Percentiles rank a stretch among this genome's conserved stretches.
Conservation (phyloP, 2,888 invertebrate genomes). For the Sminthurinus aureus region DNA sequence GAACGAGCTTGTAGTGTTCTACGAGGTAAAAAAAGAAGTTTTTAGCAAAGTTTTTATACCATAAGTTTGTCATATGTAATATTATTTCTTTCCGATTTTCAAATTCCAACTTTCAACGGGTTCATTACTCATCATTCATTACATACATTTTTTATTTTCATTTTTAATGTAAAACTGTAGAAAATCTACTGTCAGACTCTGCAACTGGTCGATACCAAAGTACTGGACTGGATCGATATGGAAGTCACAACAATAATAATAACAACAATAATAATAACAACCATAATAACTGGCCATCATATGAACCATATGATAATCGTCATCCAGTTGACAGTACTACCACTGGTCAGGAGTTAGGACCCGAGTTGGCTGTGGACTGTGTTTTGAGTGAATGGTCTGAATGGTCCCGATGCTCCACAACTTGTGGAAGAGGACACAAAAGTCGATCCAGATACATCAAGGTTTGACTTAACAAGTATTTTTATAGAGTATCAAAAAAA, state of each 20-base stretch:
- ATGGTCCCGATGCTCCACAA: constrained; percentile 64
- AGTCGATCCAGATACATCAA: constrained; percentile 58
- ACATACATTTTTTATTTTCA: no score
- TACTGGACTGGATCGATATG: not conserved
- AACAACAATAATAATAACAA: not conserved
- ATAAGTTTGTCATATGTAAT: not conserved
- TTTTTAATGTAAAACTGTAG: not conserved
- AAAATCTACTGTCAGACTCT: constrained; percentile 8
- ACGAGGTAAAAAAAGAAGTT: constrained; percentile 65
- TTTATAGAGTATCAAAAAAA: no score
- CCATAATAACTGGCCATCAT: constrained; percentile 22
- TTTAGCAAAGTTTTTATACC: no score
- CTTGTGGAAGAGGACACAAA: constrained; percentile 63
- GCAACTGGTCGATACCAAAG: not conserved
- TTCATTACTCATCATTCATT: no score
- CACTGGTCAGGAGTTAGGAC: constrained; percentile 36
- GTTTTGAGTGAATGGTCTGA: constrained; percentile 63
- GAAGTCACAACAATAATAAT: not conserved
- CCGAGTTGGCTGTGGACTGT: constrained; percentile 62
- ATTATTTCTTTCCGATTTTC: not conserved
- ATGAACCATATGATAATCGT: not conserved
- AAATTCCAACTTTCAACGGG: constrained; percentile 15
- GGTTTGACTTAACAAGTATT: no score
- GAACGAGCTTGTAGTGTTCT: constrained; percentile 71
- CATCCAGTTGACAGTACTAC: constrained; percentile 32